Evolutionary conservation across 1,140 invertebrate species (phyloP).

Genomic region (Drosophila watanabei): DNA sequence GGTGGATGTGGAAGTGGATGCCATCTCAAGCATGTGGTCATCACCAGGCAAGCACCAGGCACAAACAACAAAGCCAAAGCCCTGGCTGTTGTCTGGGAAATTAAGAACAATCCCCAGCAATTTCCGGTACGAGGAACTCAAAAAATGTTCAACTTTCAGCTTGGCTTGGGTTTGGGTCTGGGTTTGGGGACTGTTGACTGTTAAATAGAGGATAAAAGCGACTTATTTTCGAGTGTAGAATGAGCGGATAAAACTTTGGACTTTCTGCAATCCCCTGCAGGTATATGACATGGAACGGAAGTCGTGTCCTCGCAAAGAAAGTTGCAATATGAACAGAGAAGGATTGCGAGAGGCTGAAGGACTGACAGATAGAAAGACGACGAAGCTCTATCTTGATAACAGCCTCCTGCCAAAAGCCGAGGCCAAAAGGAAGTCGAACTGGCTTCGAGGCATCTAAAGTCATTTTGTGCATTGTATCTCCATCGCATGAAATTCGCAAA

Average conservation of each 20-base stretch:
- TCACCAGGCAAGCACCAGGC: conserved; percentile 32
- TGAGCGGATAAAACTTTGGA: conserved; percentile 50
- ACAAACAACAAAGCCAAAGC: conserved; percentile 42
- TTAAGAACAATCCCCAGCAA: conserved; percentile 83
- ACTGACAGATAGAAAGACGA: conserved; percentile 15
- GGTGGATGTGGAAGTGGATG: conserved; percentile 46
- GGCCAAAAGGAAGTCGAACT: conserved; percentile 48
- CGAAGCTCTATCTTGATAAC: conserved; percentile 14
- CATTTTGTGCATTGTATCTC: conserved; percentile 27
- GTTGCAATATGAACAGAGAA: conserved; percentile 50
- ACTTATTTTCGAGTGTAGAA: conserved; percentile 57
- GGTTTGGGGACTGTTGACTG: conserved; percentile 15
- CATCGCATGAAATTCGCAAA: conserved; percentile 22
- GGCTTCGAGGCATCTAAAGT: conserved; percentile 19
- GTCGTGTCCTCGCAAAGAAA: conserved; percentile 58
- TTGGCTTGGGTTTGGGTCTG: conserved; percentile 3
- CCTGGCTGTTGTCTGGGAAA: conserved; percentile 75
- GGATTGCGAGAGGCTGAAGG: conserved; percentile 22
- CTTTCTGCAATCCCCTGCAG: conserved; percentile 57
- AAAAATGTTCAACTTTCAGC: conserved; percentile 67
- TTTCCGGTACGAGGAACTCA: conserved; percentile 78
- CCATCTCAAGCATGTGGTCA: conserved; percentile 79
- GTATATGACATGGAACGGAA: conserved; percentile 62
- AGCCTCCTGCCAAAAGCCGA: conserved; percentile 20
- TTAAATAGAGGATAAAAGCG: conserved; percentile 57